Conservation (phyloP, 2,888 invertebrate genomes). For the Neoitamus cyanurus region DNA sequence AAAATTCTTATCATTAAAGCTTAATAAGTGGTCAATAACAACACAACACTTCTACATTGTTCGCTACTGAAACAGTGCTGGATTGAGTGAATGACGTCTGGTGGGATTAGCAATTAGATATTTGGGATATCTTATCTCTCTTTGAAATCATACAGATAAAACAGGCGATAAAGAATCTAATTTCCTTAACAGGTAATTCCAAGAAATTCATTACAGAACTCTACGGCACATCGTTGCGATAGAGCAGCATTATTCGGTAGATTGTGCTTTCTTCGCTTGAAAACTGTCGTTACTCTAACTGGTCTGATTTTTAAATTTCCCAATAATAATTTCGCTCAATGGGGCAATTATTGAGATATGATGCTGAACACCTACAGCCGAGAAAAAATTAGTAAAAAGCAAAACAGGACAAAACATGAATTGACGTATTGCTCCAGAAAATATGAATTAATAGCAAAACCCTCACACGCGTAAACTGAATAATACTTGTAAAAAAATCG, state of each 20-base stretch:
- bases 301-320: not conserved
- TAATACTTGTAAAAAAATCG: conserved; percentile 25
- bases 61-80: not conserved
- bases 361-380: too few species aligned
- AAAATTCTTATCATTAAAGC: not conserved
- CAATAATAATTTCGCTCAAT: too few species aligned
- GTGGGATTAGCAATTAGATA: not conserved
- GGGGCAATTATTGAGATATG: too few species aligned
- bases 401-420: too few species aligned
- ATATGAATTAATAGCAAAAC: not conserved
- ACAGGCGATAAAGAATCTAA: too few species aligned
- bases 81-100: not conserved
- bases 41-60: too few species aligned
- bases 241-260: not conserved
- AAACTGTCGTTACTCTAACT: not conserved
- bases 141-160: not conserved
- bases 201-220: not conserved
- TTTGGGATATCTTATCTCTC: not conserved
- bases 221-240: not conserved
- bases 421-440: not conserved
- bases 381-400: not conserved
- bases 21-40: not conserved
- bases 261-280: not conserved
- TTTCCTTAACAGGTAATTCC: not conserved
- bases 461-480: not conserved